Evolutionary conservation across 2,113 vertebrate species (phyloP), one percentile per base, ranked within the genome.

Genomic region (Balaeniceps rex): DNA sequence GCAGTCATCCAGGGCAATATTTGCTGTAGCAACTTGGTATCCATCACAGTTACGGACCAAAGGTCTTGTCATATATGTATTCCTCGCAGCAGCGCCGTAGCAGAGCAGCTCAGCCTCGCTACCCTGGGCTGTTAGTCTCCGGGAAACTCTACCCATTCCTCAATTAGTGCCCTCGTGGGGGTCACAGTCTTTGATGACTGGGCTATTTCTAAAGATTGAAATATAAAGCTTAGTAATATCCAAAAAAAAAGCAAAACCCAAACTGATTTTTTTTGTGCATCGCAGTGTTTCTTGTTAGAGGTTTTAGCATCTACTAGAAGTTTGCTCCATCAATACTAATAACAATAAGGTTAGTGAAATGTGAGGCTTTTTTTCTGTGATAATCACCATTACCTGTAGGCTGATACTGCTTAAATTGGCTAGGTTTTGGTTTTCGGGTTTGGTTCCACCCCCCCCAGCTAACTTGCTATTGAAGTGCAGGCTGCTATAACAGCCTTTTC

Each of bases 1-100:
- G 95, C 91, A 89, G 91, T 77, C 91, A 70, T 96, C 95, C 97
- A 97, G 91, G 89, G 81, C 81, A 95, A 91, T 97, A 95, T 97
- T 93, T 97, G 95, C 96, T 96, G 92, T 96, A 95, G 91, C 96
- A 97, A 94, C 94, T 95, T 77, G 91, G 95, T 96, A 96, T 97
- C 93, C 91, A 95, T 96, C 93, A 97, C 89, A 0, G 93, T 87
- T 90, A 93, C 0, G 0, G 93, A 95, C 93, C 93, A 97, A 96
- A 97, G 96, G 94, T 96, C 96, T 87, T 85, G 78, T 95, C 84
- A 57, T 80, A 51, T 33, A 65, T 5, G 29, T 85, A 83, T 95
- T 94, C 91, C 82, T 91, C 1, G 54, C 94, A 95, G 96, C 89
- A 87, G 49, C 1, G 3, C 89, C 0, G 5, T 34, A 24, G 57